A percentile compares a stretch with the other conserved stretches of the same genome.
Evolutionary conservation across 2,797 vertebrate genomes (phyloP).

Genomic region (Microhierax caerulescens): DNA sequence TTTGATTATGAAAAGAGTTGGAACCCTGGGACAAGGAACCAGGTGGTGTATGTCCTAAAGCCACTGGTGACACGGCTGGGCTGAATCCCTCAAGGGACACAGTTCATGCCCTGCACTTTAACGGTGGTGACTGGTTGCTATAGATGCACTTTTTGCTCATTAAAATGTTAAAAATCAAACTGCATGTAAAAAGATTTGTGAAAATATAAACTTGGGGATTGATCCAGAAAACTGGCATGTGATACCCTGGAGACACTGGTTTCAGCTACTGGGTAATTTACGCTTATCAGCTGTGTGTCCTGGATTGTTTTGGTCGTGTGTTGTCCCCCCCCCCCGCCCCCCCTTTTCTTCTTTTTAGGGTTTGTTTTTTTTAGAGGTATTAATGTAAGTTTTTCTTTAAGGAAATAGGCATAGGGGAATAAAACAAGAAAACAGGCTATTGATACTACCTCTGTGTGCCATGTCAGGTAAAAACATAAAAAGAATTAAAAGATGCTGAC

Average conservation of each 20-base stretch:
- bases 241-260: background rate
- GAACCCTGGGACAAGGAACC: slow-evolving; percentile 77
- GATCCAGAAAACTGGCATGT: slow-evolving; percentile 59
- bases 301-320: background rate
- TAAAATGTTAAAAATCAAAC: slow-evolving; percentile 81
- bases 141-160: slow-evolving; percentile 74
- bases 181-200: slow-evolving; percentile 71
- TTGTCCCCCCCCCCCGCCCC: too few species aligned
- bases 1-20: slow-evolving; percentile 80
- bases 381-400: slow-evolving; percentile 11
- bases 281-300: slow-evolving; percentile 54
- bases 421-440: background rate
- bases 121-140: slow-evolving; percentile 70
- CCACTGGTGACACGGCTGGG: slow-evolving; percentile 85
- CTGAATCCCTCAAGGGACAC: slow-evolving; percentile 76
- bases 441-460: background rate
- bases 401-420: background rate
- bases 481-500: background rate
- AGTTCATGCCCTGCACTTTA: slow-evolving; percentile 85
- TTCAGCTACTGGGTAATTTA: slow-evolving; percentile 59
- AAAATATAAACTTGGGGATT: slow-evolving; percentile 75
- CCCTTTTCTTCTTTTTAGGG: background rate
- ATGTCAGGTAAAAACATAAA: background rate
- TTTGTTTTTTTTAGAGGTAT: background rate
- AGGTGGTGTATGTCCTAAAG: slow-evolving; percentile 91